Evolutionary conservation across 2,888 invertebrate species (phyloP), one percentile per base, ranked within the genome.

Genomic region (Rhingia rostrata): DNA sequence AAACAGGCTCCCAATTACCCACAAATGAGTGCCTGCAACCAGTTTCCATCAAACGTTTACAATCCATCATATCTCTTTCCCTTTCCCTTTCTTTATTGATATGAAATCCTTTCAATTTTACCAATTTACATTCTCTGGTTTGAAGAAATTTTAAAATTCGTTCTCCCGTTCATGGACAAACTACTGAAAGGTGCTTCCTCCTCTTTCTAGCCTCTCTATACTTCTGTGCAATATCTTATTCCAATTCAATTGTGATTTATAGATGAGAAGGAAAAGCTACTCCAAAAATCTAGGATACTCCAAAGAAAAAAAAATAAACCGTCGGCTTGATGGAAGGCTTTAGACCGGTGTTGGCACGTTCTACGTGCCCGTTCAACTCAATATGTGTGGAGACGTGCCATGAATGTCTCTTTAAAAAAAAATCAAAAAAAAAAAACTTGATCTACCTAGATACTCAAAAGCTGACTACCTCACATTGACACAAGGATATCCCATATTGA

Each of bases 191-290:
- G 63, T 54, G 49, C 43, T 54, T 56, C 33, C 10, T 35, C 41
- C 43, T 63, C 56, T 12, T 12, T 12, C 32, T 47, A 14, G 35
- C 7, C 22, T 6, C 22, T 47, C 12, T 41, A 7, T 41, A 22
- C 22, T 56, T 49, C 51, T 45, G 35, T 45, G 51, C 35, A 35
- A 53, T 84, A 79, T 2, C 22, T 22, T 22, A 84, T 84, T 74
- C 69, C 73, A 74, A 74, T 84, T 74, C 83, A 84, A 84, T 84
- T 84, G 79, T 84, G 83, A 84, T 84, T 84, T 84, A 84, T 79
- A 51, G 83, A 72, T 78, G 82, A 75, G 56, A 41, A 63, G 54
- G 61, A 33, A 73, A 33, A 45, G 30, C 33, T 41, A 56, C 43
- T 32, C 37, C 61, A 47, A 43, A 67, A 54, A 45, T 10, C 51